Evolutionary conservation across 2,797 vertebrate species (phyloP), one percentile per base, ranked within the genome.

Genomic region (Merluccius polli): DNA sequence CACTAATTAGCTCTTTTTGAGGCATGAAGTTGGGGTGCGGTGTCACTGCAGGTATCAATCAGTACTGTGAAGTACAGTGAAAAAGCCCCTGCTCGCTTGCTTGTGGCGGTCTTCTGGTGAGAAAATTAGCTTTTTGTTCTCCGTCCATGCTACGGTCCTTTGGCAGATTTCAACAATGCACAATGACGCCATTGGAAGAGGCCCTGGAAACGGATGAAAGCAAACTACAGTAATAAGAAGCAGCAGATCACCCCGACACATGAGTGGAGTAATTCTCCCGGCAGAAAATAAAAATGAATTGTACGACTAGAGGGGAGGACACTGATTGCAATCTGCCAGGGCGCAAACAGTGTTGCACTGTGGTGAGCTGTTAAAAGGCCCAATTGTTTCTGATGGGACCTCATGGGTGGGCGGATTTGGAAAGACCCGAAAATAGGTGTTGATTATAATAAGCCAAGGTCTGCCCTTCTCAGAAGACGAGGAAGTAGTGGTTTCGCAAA

Each of bases 181-280:
- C 93, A 94, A 95, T 94, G 92, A 92, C 91, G 89, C 94, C 95
- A 92, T 94, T 96, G 93, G 94, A 89, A 85, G 86, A 77, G 75
- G 87, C 80, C 89, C 93, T 97, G 94, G 94, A 97, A 94, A 91
- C 82, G 91, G 95, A 97, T 96, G 94, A 97, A 96, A 96, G 95
- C 89, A 79, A 91, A 90, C 79, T 80, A 85, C 90, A 94, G 93
- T 95, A 96, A 96, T 94, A 93, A 93, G 93, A 96, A 93, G 93
- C 94, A 95, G 93, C 90, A 93, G 94, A 95, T 94, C 94, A 79
- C 79, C 90, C 88, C 90, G 88, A 93, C 93, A 93, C 93, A 94
- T 93, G 94, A 95, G 93, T 90, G 92, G 94, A 95, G 92, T 91
- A 93, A 94, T 95, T 96, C 93, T 94, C 91, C 92, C 88, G 87